Evolutionary conservation across 2,888 invertebrate genomes (phyloP).

Genomic region (Euproctis similis): DNA sequence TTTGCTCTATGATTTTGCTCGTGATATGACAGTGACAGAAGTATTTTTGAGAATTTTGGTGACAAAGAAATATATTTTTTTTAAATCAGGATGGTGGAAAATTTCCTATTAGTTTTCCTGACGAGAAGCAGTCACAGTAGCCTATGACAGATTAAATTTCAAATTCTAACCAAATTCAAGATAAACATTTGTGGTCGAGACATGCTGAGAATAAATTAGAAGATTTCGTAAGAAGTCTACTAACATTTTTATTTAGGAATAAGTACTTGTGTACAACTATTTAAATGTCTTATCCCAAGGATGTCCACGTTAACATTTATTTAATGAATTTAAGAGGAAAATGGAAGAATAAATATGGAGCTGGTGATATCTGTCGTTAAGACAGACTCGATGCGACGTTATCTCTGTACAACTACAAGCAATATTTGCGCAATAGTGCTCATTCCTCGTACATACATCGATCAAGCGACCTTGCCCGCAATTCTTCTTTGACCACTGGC

Average conservation of each 20-base stretch:
- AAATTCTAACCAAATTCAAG: constrained; percentile 4
- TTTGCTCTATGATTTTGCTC: too few relatives aligned
- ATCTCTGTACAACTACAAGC: constrained; percentile 9
- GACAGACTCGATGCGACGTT: background rate
- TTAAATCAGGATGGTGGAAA: too few relatives aligned
- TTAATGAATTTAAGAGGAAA: constrained; percentile 51
- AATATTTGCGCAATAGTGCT: constrained; percentile 51
- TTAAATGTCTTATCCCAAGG: constrained; percentile 30
- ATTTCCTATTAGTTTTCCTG: too few relatives aligned
- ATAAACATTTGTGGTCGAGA: constrained; percentile 20
- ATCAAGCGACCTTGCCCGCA: constrained; percentile 66
- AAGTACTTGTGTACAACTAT: constrained; percentile 13
- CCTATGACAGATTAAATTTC: background rate
- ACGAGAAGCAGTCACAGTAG: background rate
- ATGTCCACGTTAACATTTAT: constrained; percentile 44
- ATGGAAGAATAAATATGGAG: constrained; percentile 43
- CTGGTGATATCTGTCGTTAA: constrained; percentile 21
- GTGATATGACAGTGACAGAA: too few relatives aligned
- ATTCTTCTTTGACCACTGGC: constrained; percentile 43
- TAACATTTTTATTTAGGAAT: constrained; percentile 14
- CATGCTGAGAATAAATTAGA: constrained; percentile 19
- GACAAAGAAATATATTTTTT: too few relatives aligned
- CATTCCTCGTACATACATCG: constrained; percentile 43
- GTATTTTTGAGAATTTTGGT: too few relatives aligned
- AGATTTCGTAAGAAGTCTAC: constrained; percentile 13